phyloP scores from a whole-genome alignment of 2,113 vertebrate genomes.

The Anser cygnoides region DNA sequence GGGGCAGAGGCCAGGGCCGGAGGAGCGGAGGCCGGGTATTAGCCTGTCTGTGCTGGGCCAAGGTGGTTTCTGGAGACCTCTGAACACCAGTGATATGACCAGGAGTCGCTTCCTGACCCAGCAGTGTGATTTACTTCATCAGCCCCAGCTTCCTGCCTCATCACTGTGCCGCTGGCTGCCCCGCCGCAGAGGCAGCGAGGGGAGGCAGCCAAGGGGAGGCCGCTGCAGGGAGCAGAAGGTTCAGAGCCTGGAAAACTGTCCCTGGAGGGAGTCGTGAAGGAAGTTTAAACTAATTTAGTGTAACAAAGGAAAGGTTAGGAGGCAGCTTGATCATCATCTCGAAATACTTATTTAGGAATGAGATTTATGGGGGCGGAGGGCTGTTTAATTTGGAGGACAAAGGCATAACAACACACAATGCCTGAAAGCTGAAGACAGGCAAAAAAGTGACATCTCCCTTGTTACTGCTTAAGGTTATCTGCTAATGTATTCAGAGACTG shows the following conservation, averaged over 20 bases:
- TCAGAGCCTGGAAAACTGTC: conserved; percentile 14
- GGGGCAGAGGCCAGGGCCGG: neutral
- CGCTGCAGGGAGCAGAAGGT: neutral
- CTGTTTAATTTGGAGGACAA: neutral
- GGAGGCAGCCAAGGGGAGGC: neutral
- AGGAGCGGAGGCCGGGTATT: accelerated
- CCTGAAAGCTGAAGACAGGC: neutral
- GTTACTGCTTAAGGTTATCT: neutral
- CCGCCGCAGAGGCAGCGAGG: neutral
- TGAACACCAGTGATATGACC: neutral
- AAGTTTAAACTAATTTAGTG: conserved; percentile 42
- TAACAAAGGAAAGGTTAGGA: conserved; percentile 49
- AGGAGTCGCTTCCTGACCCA: neutral
- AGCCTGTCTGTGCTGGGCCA: neutral
- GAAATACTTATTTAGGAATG: neutral
- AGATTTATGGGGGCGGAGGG: neutral
- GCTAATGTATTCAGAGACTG: neutral
- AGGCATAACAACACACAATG: neutral
- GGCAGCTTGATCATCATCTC: conserved; percentile 18
- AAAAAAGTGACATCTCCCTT: neutral
- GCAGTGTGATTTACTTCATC: neutral
- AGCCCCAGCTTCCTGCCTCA: conserved; percentile 22
- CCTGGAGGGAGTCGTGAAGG: neutral
- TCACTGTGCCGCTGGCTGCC: neutral
- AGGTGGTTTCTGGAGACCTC: neutral